Evolutionary conservation across 2,113 vertebrate genomes (phyloP), one percentile per base, ranked within the genome.

Genomic region (Anoplopoma fimbria): DNA sequence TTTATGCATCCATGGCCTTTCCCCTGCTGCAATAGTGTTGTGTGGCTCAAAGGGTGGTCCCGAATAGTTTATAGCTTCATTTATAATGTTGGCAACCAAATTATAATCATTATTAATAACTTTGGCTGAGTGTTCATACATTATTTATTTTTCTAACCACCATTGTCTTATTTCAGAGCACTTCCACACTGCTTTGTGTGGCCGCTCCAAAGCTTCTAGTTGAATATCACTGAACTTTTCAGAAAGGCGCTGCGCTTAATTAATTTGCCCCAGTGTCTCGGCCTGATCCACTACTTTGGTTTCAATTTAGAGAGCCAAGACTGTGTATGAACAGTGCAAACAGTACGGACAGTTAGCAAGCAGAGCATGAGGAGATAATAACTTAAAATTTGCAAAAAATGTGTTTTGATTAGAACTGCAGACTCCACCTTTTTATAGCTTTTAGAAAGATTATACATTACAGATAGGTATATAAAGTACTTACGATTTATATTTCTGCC

Each of bases 401-500:
- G n/a, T n/a, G n/a, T 5, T 45, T 17, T 14, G 49, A 23, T 51
- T 51, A 51, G 19, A 51, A 23, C 9, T 2, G 21, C 49, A 51
- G 21, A 21, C 49, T 51, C 49, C 49, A 51, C 49, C 58, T 31
- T 63, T 63, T 36, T 47, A 60, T 19, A 47, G 8, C 12, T 55
- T 55, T 27, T 55, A 12, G 14, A 34, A 36, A 70, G 23, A 70
- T 23, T 68, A 25, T 19, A 40, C n/a, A 9, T 47, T 14, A 29
- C 34, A 61, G 27, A n/a, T n/a, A n/a, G n/a, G n/a, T n/a, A n/a
- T n/a, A 64, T 5, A 0, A 77, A 77, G n/a, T 72, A 67, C 81
- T 57, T 71, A 83, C 81, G 23, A 19, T 83, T 60, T 57, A 4
- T 8, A 19, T 83, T 60, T 57, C 8, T 8, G 21, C 60, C 68